Percentiles rank a stretch among this genome's conserved stretches.
These are phyloP conservation scores for Avahi laniger DNA, from an alignment of 2,797 vertebrate genomes.

Conservation along the genomic window DNA sequence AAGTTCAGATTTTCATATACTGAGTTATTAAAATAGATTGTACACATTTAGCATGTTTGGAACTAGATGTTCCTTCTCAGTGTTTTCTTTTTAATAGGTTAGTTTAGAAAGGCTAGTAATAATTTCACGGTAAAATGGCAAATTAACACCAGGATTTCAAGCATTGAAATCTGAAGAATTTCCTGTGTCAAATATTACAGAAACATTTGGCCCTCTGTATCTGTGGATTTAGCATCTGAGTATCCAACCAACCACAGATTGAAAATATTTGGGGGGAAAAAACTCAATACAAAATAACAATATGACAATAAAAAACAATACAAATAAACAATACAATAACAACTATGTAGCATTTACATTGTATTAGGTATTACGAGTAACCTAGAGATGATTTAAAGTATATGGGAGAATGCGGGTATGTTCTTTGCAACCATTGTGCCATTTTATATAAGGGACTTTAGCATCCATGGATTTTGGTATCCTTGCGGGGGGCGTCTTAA, in stretches of 20 bases:
- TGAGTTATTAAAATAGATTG: slow-evolving; percentile 17
- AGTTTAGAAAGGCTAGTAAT: neutral
- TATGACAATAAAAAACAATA: neutral
- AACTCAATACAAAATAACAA: neutral
- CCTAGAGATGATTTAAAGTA: neutral
- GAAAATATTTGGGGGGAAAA: neutral
- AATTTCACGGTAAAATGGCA: neutral
- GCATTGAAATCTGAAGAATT: slow-evolving; percentile 31
- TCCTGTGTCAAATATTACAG: neutral
- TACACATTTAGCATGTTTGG: neutral
- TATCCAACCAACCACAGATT: neutral
- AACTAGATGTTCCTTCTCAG: neutral
- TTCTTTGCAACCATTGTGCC: neutral
- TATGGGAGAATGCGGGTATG: neutral
- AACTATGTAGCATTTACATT: neutral
- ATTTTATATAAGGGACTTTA: neutral
- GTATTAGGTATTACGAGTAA: neutral
- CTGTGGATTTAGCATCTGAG: neutral
- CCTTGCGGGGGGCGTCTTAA: neutral
- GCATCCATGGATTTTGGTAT: neutral
- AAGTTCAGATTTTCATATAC: slow-evolving; percentile 11
- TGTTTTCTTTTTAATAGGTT: neutral
- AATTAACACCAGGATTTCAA: neutral
- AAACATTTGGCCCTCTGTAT: neutral
- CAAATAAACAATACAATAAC: neutral